phyloP scores from a whole-genome alignment of 2,113 vertebrate genomes.

The Tychaedon coryphoeus region DNA sequence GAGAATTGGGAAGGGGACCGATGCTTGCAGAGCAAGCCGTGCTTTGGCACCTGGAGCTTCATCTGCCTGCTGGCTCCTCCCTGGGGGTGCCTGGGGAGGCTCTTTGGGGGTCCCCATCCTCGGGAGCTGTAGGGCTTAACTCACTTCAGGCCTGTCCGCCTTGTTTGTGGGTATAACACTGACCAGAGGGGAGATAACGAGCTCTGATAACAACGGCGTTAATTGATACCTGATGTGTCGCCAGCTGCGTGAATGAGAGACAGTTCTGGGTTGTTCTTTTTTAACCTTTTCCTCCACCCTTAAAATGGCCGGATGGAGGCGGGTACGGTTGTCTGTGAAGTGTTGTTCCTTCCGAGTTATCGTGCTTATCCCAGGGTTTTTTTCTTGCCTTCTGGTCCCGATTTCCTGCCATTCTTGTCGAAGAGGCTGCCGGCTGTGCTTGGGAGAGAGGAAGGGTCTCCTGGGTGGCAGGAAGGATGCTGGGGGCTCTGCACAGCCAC shows the following conservation, averaged over 20 bases:
- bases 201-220: not conserved
- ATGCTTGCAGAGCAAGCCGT: not conserved
- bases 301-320: not conserved
- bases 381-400: slow-evolving; percentile 2
- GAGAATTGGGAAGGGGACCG: not conserved
- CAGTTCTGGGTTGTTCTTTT: not conserved
- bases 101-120: not conserved
- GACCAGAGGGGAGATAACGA: not conserved
- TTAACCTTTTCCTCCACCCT: not conserved
- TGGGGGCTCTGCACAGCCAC: not conserved
- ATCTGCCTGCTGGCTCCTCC: not conserved
- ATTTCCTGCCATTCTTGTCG: slow-evolving; percentile 38
- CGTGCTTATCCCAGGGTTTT: not conserved
- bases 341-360: not conserved
- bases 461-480: slow-evolving; percentile 26
- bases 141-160: not conserved
- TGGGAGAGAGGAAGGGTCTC: not conserved
- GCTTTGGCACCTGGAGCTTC: not conserved
- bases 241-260: not conserved
- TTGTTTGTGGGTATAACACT: not conserved
- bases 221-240: not conserved
- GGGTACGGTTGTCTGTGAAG: not conserved
- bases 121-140: not conserved
- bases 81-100: rapidly evolving
- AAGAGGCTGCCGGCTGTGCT: not conserved